Evolutionary conservation across 2,888 invertebrate genomes (phyloP), one percentile per base, ranked within the genome.

Genomic region (Drosophila meridiana): DNA sequence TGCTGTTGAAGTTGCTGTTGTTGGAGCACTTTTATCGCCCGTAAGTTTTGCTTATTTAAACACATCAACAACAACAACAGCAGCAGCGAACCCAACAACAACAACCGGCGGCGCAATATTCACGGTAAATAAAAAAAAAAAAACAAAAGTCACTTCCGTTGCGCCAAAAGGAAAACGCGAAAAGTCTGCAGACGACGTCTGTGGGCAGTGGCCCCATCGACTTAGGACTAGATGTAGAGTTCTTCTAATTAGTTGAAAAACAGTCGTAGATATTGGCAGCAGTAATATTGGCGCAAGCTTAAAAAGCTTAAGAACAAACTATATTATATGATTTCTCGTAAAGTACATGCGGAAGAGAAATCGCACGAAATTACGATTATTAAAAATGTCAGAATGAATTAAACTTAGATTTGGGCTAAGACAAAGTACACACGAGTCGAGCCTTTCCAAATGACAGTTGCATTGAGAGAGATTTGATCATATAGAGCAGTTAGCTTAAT

Each of bases 131-230:
- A 68, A 91, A 91, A 90, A 90, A 90, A 90, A 20, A 36, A 47
- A 92, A 91, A 84, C 82, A 83, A 91, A 79, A 91, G 90, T 91
- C 91, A 92, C 91, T 92, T 92, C 92, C 92, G 91, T 80, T 79
- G 78, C 71, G 75, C 76, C 73, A 81, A 81, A 83, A 81, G 84
- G 77, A 84, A 87, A 85, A 83, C 83, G 85, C 87, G 84, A 84
- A 87, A 87, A 84, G 87, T 85, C 84, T 84, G 79, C 83, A 78
- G 69, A 80, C 73, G 52, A 52, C 65, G 67, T 64, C 72, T 53
- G 73, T 65, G 68, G 76, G 59, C 69, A 66, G 71, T 59, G 62
- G 28, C 56, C 64, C 61, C 52, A 36, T 63, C 47, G 73, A 55
- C 72, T 53, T 65, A 45, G 45, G 52, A 75, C 43, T 52, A 43